Evolutionary conservation across 2,888 invertebrate species (phyloP), one percentile per base, ranked within the genome.

Genomic region (Drosophila nr. perissopoda): DNA sequence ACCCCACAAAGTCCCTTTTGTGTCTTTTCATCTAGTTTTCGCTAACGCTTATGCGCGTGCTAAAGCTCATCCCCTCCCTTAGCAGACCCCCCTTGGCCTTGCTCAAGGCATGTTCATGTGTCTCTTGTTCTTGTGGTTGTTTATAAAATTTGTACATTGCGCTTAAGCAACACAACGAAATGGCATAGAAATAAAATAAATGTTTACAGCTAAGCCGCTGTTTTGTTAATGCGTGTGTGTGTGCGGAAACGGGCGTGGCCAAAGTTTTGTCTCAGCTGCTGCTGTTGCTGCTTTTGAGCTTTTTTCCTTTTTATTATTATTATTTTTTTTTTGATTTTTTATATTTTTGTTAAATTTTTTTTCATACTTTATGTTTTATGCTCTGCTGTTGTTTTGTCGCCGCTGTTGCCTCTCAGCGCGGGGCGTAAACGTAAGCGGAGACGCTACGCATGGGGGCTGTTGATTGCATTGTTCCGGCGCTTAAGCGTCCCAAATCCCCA

Each of bases 401-500:
- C 49, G 45, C 31, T 53, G 42, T 52, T 27, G 27, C 29, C n/a
- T 18, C 56, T 21, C 5, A 27, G 18, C 29, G 18, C 27, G 38
- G 31, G 25, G 21, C 33, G 27, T 31, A 36, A 18, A 34, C 33
- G 27, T 31, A 56, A 34, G 31, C 49, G 65, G 65, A 72, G 76
- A 79, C 78, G 76, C 79, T 77, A 83, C 86, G 75, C 82, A 73
- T 79, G 83, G 73, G 65, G 74, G 75, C 78, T 67, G 82, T 73
- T 87, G 85, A 85, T 85, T 85, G 85, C 82, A 83, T 85, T 87
- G 85, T 85, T 85, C 88, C 85, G 88, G 88, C 80, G 88, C 86
- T 85, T 85, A 82, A 87, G 80, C 82, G 73, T 49, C 70, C 69
- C 66, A 71, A 73, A 76, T 67, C 70, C 60, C 60, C 58, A 62